A percentile compares a stretch with the other conserved stretches of the same genome.
phyloP scores from a whole-genome alignment of 2,797 vertebrate genomes.

The Brotogeris chrysoptera region DNA sequence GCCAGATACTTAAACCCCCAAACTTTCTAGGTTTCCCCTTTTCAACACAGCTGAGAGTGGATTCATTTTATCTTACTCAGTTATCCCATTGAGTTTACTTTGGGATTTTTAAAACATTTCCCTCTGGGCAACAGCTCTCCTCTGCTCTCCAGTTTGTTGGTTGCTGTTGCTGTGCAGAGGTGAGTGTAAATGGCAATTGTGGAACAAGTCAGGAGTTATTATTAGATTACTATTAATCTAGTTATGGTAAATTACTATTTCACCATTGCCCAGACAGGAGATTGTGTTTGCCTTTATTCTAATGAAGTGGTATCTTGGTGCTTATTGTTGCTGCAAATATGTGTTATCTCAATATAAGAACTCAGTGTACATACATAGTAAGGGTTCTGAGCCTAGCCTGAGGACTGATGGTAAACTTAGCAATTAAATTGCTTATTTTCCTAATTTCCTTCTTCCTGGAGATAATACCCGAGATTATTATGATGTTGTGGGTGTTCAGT shows the following conservation, averaged over 20 bases:
- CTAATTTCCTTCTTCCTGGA: not conserved
- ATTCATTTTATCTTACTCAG: not conserved
- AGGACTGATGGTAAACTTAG: not conserved
- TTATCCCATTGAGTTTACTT: not conserved
- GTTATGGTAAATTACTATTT: not conserved
- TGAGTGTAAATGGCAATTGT: not conserved
- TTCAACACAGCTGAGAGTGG: not conserved
- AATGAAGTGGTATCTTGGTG: not conserved
- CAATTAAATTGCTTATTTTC: not conserved
- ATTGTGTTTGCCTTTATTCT: not conserved
- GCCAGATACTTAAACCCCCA: not conserved
- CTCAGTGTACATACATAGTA: rapidly evolving
- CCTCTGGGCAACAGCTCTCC: not conserved
- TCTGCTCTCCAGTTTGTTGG: not conserved
- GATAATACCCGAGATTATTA: not conserved
- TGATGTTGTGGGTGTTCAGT: not conserved
- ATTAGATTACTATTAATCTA: not conserved
- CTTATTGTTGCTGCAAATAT: not conserved
- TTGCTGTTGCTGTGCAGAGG: not conserved
- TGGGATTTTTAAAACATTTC: not conserved
- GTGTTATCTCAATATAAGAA: not conserved
- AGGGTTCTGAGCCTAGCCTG: not conserved
- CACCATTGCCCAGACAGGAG: not conserved
- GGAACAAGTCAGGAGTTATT: not conserved
- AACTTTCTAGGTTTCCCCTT: not conserved